Evolutionary conservation across 2,797 vertebrate species (phyloP).

Genomic region (Tokudaia tokunoshimensis): DNA sequence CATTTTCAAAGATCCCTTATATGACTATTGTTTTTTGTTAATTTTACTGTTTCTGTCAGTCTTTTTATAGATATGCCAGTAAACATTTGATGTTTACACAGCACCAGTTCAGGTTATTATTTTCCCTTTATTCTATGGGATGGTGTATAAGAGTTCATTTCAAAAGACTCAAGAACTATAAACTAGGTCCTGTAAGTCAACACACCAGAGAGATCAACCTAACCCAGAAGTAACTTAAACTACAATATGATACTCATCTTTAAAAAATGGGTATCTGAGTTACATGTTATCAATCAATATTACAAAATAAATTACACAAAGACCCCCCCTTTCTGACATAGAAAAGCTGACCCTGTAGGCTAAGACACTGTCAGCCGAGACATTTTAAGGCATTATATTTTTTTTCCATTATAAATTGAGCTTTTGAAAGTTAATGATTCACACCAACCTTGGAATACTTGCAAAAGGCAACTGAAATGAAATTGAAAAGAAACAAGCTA

Average conservation of each 20-base stretch:
- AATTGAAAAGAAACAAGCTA: slow-evolving; percentile 11
- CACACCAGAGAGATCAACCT: background rate
- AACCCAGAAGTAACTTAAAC: background rate
- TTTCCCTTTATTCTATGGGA: background rate
- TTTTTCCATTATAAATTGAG: slow-evolving; percentile 30
- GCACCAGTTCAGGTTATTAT: slow-evolving; percentile 12
- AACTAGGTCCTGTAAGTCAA: slow-evolving; percentile 29
- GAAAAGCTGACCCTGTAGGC: background rate
- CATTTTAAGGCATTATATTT: slow-evolving; percentile 2
- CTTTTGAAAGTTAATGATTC: slow-evolving; percentile 50
- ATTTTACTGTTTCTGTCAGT: background rate
- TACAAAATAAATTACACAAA: background rate
- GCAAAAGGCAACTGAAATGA: slow-evolving; percentile 34
- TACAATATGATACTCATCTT: background rate
- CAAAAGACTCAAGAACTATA: background rate
- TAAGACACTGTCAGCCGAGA: slow-evolving; percentile 16
- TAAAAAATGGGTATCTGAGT: background rate
- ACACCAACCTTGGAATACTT: slow-evolving; percentile 31
- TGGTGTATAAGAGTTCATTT: slow-evolving; percentile 6
- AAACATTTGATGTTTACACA: slow-evolving; percentile 45
- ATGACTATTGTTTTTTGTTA: slow-evolving; percentile 14
- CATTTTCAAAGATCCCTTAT: slow-evolving; percentile 29
- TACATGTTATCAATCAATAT: slow-evolving; percentile 7
- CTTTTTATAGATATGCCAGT: background rate
- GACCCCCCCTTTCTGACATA: slow-evolving; percentile 14